Conservation (phyloP, 2,888 invertebrate species). For the Caenorhabditis imperialis region DNA sequence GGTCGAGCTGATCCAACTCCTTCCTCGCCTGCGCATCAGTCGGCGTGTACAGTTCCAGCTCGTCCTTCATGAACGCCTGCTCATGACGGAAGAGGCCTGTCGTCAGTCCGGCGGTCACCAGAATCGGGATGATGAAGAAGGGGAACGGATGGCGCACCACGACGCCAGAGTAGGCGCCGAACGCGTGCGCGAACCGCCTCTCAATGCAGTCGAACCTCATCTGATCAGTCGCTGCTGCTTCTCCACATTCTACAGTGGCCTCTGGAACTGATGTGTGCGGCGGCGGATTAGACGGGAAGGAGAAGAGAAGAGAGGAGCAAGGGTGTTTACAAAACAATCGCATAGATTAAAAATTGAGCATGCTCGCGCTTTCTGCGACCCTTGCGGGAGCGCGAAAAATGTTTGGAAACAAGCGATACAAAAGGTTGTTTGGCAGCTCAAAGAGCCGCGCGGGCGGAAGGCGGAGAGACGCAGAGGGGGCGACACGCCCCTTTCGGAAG, state of each 20-base stretch:
- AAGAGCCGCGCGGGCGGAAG: slow-evolving; percentile 33
- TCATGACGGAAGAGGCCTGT: slow-evolving; percentile 70
- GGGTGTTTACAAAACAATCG: no score
- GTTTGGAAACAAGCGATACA: slow-evolving; percentile 36
- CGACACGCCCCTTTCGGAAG: slow-evolving; percentile 33
- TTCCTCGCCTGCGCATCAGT: slow-evolving; percentile 74
- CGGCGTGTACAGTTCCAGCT: slow-evolving; percentile 77
- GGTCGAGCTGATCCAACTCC: slow-evolving; percentile 71
- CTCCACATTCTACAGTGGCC: no score
- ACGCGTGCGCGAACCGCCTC: slow-evolving; percentile 70
- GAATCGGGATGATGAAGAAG: slow-evolving; percentile 73
- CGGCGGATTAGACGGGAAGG: no score
- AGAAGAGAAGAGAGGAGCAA: no score
- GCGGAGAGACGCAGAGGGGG: slow-evolving; percentile 9
- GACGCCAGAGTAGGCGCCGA: slow-evolving; percentile 69
- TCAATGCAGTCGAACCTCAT: slow-evolving; percentile 77
- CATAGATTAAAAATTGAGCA: background rate
- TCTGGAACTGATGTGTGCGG: background rate
- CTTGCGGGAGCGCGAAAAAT: slow-evolving; percentile 50
- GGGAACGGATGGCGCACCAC: slow-evolving; percentile 71
- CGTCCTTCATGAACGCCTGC: slow-evolving; percentile 76
- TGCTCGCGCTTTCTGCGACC: slow-evolving; percentile 5
- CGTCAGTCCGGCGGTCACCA: slow-evolving; percentile 67
- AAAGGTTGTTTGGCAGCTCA: slow-evolving; percentile 50
- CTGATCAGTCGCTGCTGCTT: no score